A percentile compares a stretch with the other conserved stretches of the same genome.
phyloP scores from a whole-genome alignment of 2,797 vertebrate genomes.

The Gymnodraco acuticeps region DNA sequence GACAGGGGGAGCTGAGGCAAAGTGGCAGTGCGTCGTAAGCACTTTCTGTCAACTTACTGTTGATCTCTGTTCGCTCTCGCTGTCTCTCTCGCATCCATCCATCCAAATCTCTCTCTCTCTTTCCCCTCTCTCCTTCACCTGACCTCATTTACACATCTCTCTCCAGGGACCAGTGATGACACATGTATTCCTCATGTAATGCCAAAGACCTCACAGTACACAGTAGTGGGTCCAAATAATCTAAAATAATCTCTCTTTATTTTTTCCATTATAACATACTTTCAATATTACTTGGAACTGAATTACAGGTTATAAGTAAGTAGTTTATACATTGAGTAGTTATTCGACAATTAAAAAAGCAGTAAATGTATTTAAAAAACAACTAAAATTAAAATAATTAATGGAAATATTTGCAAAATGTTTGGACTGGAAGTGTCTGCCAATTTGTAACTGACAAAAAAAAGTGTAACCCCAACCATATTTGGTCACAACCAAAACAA shows the following conservation, averaged over 20 bases:
- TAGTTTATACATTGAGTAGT: no score
- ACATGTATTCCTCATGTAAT: conserved; percentile 6
- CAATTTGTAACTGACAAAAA: no score
- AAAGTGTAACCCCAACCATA: neutral
- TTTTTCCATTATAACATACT: neutral
- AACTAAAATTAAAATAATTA: no score
- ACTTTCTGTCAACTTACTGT: conserved; percentile 83
- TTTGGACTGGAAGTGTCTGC: no score
- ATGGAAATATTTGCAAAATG: no score
- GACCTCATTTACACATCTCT: conserved; percentile 58
- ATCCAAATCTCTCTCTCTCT: conserved; percentile 23
- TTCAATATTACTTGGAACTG: no score
- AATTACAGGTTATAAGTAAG: no score
- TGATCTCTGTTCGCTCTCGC: conserved; percentile 65
- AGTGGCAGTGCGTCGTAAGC: conserved; percentile 85
- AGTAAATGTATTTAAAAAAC: no score
- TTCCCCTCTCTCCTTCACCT: conserved; percentile 38
- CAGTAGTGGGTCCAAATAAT: neutral
- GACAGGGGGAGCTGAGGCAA: conserved; percentile 65
- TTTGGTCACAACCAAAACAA: neutral
- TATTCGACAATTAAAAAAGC: no score
- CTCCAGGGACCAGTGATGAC: neutral
- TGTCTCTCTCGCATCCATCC: conserved; percentile 43
- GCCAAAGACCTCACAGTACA: neutral
- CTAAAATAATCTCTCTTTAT: conserved; percentile 1